Evolutionary conservation across 2,113 vertebrate species (phyloP).

Genomic region (Chitala chitala): DNA sequence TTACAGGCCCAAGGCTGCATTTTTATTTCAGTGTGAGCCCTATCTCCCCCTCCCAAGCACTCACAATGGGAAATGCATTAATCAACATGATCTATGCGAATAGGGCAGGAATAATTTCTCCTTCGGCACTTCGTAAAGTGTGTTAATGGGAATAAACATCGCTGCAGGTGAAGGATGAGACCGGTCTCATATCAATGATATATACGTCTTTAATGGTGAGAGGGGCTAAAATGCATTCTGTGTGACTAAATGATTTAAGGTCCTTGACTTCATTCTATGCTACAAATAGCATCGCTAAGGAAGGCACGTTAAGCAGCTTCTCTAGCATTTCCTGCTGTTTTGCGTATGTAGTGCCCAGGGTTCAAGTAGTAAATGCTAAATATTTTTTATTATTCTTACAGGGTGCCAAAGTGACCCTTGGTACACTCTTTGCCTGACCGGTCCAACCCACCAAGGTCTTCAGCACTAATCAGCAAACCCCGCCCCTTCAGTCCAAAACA

Average conservation of each 20-base stretch:
- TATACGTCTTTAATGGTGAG: background rate
- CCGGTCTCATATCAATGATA: background rate
- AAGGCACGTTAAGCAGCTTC: background rate
- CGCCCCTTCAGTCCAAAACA: background rate
- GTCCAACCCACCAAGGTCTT: background rate
- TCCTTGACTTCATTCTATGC: background rate
- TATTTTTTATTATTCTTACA: background rate
- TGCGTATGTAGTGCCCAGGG: background rate
- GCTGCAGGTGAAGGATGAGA: background rate
- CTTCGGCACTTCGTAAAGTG: slow-evolving; percentile 12
- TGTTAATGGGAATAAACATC: background rate
- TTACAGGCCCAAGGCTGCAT: background rate
- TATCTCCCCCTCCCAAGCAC: background rate
- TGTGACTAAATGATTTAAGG: background rate
- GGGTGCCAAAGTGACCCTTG: background rate
- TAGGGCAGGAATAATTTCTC: slow-evolving; percentile 16
- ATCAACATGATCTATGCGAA: slow-evolving; percentile 20
- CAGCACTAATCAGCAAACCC: background rate
- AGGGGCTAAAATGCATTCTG: background rate
- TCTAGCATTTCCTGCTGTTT: background rate
- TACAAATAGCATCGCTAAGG: background rate
- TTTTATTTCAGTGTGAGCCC: background rate
- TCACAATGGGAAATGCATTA: slow-evolving; percentile 8
- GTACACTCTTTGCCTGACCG: background rate
- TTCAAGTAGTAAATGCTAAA: background rate